Conservation (phyloP, 2,888 invertebrate genomes). For the Eupithecia subumbrata region DNA sequence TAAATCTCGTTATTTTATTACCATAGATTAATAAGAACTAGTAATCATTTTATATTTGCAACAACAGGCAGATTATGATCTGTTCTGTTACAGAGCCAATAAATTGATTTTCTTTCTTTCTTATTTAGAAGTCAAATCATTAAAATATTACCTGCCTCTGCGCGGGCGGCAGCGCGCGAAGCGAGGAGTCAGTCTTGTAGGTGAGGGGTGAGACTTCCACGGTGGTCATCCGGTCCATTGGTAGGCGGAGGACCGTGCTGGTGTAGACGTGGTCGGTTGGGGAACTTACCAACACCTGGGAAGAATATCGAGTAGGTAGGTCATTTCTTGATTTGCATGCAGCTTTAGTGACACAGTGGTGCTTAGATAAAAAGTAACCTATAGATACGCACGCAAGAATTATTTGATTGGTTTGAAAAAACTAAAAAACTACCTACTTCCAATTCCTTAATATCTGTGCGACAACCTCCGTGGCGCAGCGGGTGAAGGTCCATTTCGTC, state of each 20-base stretch:
- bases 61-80: too few species aligned
- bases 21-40: too few species aligned
- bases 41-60: too few species aligned
- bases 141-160: constrained; percentile 54
- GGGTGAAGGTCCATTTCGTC: too few species aligned
- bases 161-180: constrained; percentile 63
- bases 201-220: constrained; percentile 75
- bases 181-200: constrained; percentile 69
- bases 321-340: neutral
- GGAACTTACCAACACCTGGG: constrained; percentile 70
- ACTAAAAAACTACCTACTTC: too few species aligned
- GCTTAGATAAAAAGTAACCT: neutral
- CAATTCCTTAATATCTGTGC: too few species aligned
- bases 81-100: too few species aligned
- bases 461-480: too few species aligned
- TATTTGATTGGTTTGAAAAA: too few species aligned
- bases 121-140: too few species aligned
- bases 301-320: neutral
- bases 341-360: neutral
- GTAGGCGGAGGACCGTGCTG: constrained; percentile 73
- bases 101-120: too few species aligned
- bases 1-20: too few species aligned
- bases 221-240: constrained; percentile 77
- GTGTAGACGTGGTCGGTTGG: constrained; percentile 77
- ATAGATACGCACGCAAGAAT: neutral